Conservation (phyloP, 1,140 invertebrate genomes). For the Hycleus phaleratus region DNA sequence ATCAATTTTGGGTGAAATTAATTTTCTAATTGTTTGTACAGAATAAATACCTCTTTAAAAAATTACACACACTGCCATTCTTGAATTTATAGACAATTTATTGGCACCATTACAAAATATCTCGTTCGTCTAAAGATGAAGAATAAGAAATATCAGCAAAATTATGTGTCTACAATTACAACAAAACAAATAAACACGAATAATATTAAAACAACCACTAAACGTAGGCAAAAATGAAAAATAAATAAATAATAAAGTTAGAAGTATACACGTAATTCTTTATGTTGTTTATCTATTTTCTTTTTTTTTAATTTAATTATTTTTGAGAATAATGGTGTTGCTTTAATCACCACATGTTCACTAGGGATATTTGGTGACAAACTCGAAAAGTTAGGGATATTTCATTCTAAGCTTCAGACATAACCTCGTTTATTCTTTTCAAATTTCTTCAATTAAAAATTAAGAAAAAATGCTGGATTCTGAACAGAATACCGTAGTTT, state of each 20-base stretch:
- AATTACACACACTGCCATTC: constrained; percentile 21
- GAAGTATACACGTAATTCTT: no score
- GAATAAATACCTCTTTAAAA: constrained; percentile 18
- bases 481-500: constrained; percentile 9
- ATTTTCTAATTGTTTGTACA: neutral
- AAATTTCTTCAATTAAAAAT: neutral
- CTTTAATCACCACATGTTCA: neutral
- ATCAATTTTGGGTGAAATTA: no score
- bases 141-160: constrained; percentile 19
- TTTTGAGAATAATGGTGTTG: neutral
- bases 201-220: no score
- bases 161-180: constrained; percentile 13
- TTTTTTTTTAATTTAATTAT: neutral
- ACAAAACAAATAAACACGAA: no score
- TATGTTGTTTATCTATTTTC: no score
- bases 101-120: constrained; percentile 21
- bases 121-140: constrained; percentile 13
- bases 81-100: constrained; percentile 20
- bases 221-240: no score
- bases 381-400: no score
- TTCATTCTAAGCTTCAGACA: neutral
- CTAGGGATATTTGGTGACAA: neutral
- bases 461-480: neutral
- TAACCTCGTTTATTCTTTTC: neutral
- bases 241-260: no score